Conservation (phyloP, 2,113 vertebrate genomes). For the Corvus hawaiiensis region DNA sequence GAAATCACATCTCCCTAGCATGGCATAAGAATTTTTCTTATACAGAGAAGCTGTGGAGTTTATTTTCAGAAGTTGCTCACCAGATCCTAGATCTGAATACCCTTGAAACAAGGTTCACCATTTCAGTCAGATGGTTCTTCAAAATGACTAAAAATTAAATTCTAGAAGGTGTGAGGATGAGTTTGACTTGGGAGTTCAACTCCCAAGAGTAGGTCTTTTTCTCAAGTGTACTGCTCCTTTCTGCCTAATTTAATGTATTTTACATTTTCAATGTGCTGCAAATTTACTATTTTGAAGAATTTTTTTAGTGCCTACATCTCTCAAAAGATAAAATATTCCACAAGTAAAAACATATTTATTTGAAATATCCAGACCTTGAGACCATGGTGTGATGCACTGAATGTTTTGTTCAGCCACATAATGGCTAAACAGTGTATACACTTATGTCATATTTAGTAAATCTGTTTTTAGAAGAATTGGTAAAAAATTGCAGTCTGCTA, state of each 20-base stretch:
- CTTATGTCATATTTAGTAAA: neutral
- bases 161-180: neutral
- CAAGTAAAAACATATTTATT: neutral
- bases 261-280: neutral
- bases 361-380: neutral
- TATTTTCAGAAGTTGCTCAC: neutral
- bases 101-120: neutral
- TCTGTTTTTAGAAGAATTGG: neutral
- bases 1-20: neutral
- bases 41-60: neutral
- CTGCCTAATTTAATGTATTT: neutral
- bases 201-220: neutral
- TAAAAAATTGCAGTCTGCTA: neutral
- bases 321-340: neutral
- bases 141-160: neutral
- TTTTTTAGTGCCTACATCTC: neutral
- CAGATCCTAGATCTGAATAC: neutral
- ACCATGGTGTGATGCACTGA: neutral
- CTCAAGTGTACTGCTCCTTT: neutral
- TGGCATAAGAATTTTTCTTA: neutral
- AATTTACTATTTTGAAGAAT: neutral
- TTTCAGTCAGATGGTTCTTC: neutral
- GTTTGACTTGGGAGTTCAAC: neutral
- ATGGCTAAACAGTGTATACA: neutral
- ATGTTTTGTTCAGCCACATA: neutral